A percentile compares a stretch with the other conserved stretches of the same genome.
These are phyloP conservation scores for Anthopleura xanthogrammica DNA, from an alignment of 92 coral and sea anemone genomes.

Conservation along the genomic window DNA sequence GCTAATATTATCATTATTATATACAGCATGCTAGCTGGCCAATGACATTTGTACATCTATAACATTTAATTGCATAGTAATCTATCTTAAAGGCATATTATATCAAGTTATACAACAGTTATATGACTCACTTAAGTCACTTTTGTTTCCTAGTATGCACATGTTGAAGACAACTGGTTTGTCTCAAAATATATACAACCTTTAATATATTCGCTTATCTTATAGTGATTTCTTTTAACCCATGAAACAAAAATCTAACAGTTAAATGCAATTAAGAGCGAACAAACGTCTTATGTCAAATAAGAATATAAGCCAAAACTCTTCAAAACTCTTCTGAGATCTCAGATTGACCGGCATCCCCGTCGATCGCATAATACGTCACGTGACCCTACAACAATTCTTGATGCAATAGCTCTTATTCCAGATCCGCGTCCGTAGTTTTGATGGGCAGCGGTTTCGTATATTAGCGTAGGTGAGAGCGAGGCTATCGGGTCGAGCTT, in stretches of 20 bases:
- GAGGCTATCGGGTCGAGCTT: no score
- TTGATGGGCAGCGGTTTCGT: no score
- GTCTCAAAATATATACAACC: not conserved
- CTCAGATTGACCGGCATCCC: not conserved
- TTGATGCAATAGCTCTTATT: no score
- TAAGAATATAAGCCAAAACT: no score
- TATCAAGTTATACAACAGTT: not conserved
- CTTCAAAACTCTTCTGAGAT: no score
- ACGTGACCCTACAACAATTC: not conserved
- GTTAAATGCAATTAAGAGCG: no score
- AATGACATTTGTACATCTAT: not conserved
- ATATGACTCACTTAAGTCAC: not conserved
- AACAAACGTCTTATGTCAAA: no score
- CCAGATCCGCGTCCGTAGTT: no score
- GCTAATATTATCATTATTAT: constrained; percentile 9
- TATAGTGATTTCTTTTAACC: no score
- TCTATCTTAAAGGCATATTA: not conserved
- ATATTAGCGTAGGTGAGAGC: no score
- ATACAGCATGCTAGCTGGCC: constrained; percentile 5
- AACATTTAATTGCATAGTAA: not conserved
- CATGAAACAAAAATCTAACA: no score
- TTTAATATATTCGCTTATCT: not conserved
- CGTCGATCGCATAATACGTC: not conserved
- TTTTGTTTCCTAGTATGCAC: no score
- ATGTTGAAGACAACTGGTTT: not conserved